Evolutionary conservation across 2,113 vertebrate species (phyloP).

Genomic region (Notothenia coriiceps): DNA sequence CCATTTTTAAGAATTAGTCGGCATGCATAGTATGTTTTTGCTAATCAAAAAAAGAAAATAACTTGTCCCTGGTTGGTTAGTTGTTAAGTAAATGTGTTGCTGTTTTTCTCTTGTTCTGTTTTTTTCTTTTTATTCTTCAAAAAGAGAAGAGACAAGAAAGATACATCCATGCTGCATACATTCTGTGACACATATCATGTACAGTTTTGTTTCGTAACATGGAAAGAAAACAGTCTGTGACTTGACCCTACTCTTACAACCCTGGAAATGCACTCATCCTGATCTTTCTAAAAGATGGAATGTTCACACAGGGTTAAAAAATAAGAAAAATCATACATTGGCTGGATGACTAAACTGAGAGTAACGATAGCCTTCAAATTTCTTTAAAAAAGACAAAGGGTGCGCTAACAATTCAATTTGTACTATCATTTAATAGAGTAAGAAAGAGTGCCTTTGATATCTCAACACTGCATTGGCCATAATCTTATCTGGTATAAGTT

Average conservation of each 20-base stretch:
- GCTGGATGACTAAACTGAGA: conserved; percentile 84
- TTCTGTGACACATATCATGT: conserved; percentile 99
- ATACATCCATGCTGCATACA: conserved; percentile 95
- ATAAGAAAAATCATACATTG: conserved; percentile 74
- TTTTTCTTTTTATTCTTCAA: conserved; percentile 84
- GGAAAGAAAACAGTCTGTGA: conserved; percentile 89
- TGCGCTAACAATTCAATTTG: conserved; percentile 86
- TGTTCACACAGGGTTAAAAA: conserved; percentile 89
- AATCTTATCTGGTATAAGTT: conserved; percentile 90
- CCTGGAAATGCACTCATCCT: conserved; percentile 89
- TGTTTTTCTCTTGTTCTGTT: conserved; percentile 94
- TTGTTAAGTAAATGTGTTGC: conserved; percentile 98
- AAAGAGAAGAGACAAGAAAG: conserved; percentile 83
- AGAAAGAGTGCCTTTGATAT: conserved; percentile 98
- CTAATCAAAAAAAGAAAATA: conserved; percentile 88
- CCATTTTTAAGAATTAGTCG: conserved; percentile 93
- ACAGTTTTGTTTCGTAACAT: conserved; percentile 96
- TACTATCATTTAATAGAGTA: conserved; percentile 90
- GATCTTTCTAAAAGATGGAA: conserved; percentile 88
- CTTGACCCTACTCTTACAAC: conserved; percentile 91
- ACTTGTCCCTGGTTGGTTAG: conserved; percentile 98
- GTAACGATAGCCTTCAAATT: conserved; percentile 87
- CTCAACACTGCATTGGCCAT: conserved; percentile 90
- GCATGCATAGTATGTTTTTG: conserved; percentile 99
- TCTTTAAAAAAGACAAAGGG: conserved; percentile 84